Conservation (phyloP, 1,140 invertebrate species). For the Theocolax elegans region DNA sequence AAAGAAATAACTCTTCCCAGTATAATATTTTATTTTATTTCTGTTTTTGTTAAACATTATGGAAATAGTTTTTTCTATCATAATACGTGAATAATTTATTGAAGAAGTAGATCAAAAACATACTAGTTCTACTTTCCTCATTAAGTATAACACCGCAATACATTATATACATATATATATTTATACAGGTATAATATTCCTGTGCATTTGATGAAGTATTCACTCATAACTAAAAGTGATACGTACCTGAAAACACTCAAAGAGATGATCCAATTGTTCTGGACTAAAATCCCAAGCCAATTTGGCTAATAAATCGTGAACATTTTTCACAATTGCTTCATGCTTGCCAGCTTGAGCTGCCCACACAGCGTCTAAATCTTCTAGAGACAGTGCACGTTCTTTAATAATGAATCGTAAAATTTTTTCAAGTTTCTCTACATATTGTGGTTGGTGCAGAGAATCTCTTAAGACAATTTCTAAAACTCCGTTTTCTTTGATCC, state of each 20-base stretch:
- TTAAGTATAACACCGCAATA: conserved; percentile 32
- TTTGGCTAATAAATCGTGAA: conserved; percentile 96
- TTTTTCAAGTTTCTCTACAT: conserved; percentile 98
- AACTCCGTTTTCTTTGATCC: conserved; percentile 97
- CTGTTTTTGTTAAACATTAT: not conserved
- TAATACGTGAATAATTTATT: not conserved
- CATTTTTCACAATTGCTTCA: conserved; percentile 96
- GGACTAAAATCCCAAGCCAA: conserved; percentile 98
- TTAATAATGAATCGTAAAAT: conserved; percentile 97
- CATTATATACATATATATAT: conserved; percentile 25
- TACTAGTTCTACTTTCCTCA: not conserved
- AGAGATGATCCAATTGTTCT: conserved; percentile 96
- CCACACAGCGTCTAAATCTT: conserved; percentile 96
- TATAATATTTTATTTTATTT: not conserved
- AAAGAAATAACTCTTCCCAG: conserved; percentile 21
- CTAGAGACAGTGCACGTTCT: conserved; percentile 89
- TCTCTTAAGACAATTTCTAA: conserved; percentile 95
- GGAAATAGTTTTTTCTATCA: not conserved
- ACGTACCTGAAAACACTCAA: conserved; percentile 93
- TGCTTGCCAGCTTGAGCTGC: conserved; percentile 95
- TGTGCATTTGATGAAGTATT: conserved; percentile 2
- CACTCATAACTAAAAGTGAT: conserved; percentile 2
- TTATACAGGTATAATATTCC: conserved; percentile 12
- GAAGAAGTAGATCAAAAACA: conserved; percentile 1
- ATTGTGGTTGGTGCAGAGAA: conserved; percentile 96